Evolutionary conservation across 2,797 vertebrate genomes (phyloP).

Genomic region (Tadarida brasiliensis): DNA sequence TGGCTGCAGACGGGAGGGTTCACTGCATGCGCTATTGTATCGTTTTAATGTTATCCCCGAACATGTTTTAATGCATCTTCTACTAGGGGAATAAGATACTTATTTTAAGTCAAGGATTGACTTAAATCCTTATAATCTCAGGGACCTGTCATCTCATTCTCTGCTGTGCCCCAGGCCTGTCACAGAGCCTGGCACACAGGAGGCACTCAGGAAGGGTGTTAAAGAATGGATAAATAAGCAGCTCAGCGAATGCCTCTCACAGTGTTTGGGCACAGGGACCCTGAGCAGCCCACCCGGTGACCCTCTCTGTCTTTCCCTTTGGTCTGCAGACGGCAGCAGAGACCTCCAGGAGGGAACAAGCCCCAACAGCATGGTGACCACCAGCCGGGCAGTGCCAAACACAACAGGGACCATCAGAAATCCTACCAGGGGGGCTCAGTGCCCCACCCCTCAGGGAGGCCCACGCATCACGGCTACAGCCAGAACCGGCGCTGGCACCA

Average conservation of each 20-base stretch:
- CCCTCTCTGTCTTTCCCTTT: neutral
- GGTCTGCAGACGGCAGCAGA: constrained; percentile 93
- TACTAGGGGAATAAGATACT: neutral
- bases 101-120: neutral
- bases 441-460: constrained; percentile 90
- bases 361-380: constrained; percentile 90
- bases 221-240: neutral
- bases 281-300: neutral
- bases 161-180: neutral
- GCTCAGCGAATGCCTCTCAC: neutral
- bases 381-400: constrained; percentile 91
- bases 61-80: neutral
- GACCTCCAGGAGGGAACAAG: constrained; percentile 90
- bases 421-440: constrained; percentile 91
- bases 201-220: neutral
- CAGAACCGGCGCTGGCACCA: constrained; percentile 98
- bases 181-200: neutral
- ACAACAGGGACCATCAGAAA: constrained; percentile 91
- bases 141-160: neutral
- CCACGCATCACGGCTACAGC: constrained; percentile 96
- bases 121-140: neutral
- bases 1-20: neutral
- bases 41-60: neutral
- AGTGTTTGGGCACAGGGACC: neutral
- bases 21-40: neutral